Percentiles rank a stretch among this genome's conserved stretches.
Conservation (phyloP, 2,113 vertebrate genomes). For the Rostratula benghalensis region DNA sequence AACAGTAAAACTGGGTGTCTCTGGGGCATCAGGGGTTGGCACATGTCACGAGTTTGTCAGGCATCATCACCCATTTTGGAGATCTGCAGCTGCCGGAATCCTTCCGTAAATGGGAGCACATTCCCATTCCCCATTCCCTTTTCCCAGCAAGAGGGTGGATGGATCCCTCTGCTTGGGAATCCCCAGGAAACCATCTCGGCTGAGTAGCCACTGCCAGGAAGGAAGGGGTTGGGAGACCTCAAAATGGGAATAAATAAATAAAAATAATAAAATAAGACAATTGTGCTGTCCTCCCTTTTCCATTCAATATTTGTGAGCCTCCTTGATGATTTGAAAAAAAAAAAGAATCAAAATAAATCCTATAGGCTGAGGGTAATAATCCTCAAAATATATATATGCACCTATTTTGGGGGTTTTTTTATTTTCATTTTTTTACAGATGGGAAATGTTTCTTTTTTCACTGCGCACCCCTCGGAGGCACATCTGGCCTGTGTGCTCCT, state of each 20-base stretch:
- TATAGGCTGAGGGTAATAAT: neutral
- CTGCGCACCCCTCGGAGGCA: accelerated
- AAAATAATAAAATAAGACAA: neutral
- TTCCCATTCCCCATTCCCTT: neutral
- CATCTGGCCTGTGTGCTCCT: accelerated
- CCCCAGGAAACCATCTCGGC: neutral
- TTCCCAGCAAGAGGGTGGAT: neutral
- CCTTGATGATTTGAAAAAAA: neutral
- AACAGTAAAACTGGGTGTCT: neutral
- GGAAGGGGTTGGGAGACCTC: neutral
- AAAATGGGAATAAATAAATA: neutral
- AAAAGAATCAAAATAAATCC: neutral
- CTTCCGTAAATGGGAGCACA: neutral
- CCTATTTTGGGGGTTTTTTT: too few relatives aligned
- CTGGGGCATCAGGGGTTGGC: accelerated
- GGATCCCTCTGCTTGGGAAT: neutral
- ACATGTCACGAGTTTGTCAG: accelerated
- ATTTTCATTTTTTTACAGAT: neutral
- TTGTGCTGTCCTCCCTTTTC: neutral
- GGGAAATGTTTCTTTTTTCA: neutral
- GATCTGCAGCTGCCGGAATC: neutral
- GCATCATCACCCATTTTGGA: neutral
- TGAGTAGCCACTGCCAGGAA: neutral
- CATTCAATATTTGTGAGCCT: neutral
- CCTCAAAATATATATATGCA: neutral